Evolutionary conservation across 2,113 vertebrate species (phyloP), one percentile per base, ranked within the genome.

Genomic region (Indri indri): DNA sequence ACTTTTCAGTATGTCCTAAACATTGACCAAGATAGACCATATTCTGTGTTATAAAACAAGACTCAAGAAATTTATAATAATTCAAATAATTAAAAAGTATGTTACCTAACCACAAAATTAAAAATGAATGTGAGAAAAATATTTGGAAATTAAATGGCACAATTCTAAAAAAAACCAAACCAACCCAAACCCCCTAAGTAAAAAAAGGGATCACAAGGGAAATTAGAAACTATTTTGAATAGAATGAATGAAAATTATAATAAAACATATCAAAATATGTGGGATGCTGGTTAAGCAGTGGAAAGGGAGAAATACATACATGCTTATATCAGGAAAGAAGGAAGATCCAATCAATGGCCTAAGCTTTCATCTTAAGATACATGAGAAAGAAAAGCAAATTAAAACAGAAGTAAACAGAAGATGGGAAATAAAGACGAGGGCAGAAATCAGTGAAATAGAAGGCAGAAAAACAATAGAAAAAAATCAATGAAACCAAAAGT

Each of bases 61-160:
- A 83, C 23, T 76, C 84, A 71, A n/a, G 37, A 61, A n/a, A 89
- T 45, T 87, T 91, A 25, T 94, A 90, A 70, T 71, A 74, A 84
- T 40, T 82, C 30, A 88, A 34, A 57, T 71, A 63, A 77, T n/a
- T 42, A 32, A 88, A 92, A 83, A 42, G 42, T 42, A n/a, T 63
- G 32, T 79, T 79, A 50, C 34, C 50, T 68, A 89, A 77, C 9
- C 22, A 54, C 22, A 52, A n/a, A 89, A 20, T 74, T 73, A 54
- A 83, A 73, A 74, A 81, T 57, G 47, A 10, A 34, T 66, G 52
- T 40, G 37, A 86, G 50, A 68, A 90, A 66, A 30, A 59, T 71
- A 42, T 16, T 34, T 65, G n/a, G 80, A 95, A 76, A 82, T 6
- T 20, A 93, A 76, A 63, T 68, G 42, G 22, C 5, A 87, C 27